These are phyloP conservation scores for Punctoribates punctum DNA, from an alignment of 2,888 invertebrate genomes.

Conservation along the genomic window DNA sequence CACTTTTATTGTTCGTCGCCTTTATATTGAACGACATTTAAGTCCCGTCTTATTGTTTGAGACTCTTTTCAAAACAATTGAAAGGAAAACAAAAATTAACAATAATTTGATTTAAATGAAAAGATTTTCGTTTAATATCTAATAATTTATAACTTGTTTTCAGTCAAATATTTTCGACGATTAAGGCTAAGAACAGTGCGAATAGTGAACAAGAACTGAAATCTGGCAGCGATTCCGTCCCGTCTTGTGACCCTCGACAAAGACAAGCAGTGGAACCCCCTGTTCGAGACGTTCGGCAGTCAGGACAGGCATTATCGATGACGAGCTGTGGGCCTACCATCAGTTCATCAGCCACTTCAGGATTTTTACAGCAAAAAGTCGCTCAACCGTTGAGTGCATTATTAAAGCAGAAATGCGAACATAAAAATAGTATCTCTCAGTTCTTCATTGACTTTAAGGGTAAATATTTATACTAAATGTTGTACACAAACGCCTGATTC, in stretches of 20 bases:
- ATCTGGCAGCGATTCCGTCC: background rate
- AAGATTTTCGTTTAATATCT: background rate
- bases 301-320: background rate
- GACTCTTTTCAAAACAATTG: background rate
- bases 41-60: background rate
- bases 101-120: too few relatives aligned
- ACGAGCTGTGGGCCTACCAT: background rate
- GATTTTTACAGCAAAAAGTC: constrained; percentile 27
- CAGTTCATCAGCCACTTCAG: constrained; percentile 36
- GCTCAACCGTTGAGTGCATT: constrained; percentile 33
- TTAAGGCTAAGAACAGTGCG: background rate
- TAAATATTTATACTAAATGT: constrained; percentile 35
- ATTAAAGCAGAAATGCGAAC: constrained; percentile 34
- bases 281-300: background rate
- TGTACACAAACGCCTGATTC: constrained; percentile 5
- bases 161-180: constrained; percentile 25
- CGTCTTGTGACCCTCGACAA: background rate
- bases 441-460: constrained; percentile 37
- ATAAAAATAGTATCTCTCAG: constrained; percentile 31
- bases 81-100: background rate
- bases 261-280: background rate
- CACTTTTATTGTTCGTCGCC: constrained; percentile 16
- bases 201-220: background rate
- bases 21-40: constrained; percentile 13
- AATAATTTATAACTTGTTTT: background rate